Evolutionary conservation across 2,888 invertebrate genomes (phyloP), one percentile per base, ranked within the genome.

Genomic region (Acanthosepion esculentum): DNA sequence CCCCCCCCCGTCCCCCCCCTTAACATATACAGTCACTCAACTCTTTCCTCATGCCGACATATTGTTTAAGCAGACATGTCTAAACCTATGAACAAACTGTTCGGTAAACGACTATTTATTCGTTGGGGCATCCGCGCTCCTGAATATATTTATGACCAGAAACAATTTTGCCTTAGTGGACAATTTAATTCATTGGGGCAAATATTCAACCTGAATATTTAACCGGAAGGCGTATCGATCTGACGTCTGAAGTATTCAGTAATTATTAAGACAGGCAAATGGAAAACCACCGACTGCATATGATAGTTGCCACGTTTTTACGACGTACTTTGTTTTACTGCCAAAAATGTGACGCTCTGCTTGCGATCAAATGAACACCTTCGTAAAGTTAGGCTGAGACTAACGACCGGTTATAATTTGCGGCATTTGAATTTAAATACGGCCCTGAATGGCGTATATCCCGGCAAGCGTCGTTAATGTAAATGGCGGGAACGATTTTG

Each of bases 341-440:
- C n/a, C 78, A 10, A 78, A n/a, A 78, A 29, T 78, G 78, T 29
- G n/a, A 78, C 12, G 78, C n/a, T 29, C 78, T 12, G 15, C 78
- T 78, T 78, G n/a, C 10, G n/a, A 78, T 78, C 78, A 78, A 78
- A 29, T 78, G n/a, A 10, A n/a, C n/a, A 29, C 78, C 78, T 78
- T 78, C n/a, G 78, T 12, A 18, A n/a, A 78, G 29, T 4, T 8
- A 78, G 78, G n/a, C 15, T 10, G 78, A 12, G 78, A 78, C 78
- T 78, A 78, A 78, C 78, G 4, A 78, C 78, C 8, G 8, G 78
- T 29, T 78, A 78, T n/a, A 78, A 78, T 78, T n/a, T 10, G 78
- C n/a, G n/a, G 78, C 78, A 78, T 78, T 78, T 78, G 78, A n/a
- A 78, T n/a, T 78, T 78, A 78, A 78, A 78, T n/a, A 78, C 15